These are phyloP conservation scores for Scaptomyza cyrtandrae DNA, from an alignment of 2,888 invertebrate species.

Conservation along the genomic window DNA sequence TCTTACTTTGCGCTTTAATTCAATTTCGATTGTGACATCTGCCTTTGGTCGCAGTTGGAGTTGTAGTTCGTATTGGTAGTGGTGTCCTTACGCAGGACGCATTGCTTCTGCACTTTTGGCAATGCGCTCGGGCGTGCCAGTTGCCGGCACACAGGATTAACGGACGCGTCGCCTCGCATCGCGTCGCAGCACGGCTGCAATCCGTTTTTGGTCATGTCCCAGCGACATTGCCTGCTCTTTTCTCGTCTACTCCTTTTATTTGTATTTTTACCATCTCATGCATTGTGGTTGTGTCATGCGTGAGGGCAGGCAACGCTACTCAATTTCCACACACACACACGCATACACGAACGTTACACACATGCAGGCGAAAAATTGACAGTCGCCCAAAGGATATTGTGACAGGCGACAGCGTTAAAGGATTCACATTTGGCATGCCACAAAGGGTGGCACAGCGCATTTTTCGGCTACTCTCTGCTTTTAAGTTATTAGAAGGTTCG, in stretches of 20 bases:
- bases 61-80: constrained; percentile 11
- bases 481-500: constrained; percentile 69
- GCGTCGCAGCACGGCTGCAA: constrained; percentile 49
- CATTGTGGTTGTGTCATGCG: constrained; percentile 63
- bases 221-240: constrained; percentile 26
- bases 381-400: constrained; percentile 79
- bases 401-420: constrained; percentile 71
- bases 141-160: constrained; percentile 71
- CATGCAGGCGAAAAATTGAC: constrained; percentile 55
- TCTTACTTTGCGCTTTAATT: constrained; percentile 84
- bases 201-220: constrained; percentile 70
- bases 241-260: constrained; percentile 24
- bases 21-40: constrained; percentile 85
- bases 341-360: constrained; percentile 1
- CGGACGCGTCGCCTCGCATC: constrained; percentile 33
- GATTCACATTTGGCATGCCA: constrained; percentile 51
- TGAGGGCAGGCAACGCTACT: constrained; percentile 66
- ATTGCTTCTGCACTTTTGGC: constrained; percentile 68
- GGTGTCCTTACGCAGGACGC: constrained; percentile 6
- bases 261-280: constrained; percentile 32
- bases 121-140: constrained; percentile 78
- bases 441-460: constrained; percentile 59
- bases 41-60: constrained; percentile 74
- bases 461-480: constrained; percentile 16
- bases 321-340: constrained; percentile 39